Conservation (phyloP, 2,113 vertebrate species). For the Microtus oregoni region DNA sequence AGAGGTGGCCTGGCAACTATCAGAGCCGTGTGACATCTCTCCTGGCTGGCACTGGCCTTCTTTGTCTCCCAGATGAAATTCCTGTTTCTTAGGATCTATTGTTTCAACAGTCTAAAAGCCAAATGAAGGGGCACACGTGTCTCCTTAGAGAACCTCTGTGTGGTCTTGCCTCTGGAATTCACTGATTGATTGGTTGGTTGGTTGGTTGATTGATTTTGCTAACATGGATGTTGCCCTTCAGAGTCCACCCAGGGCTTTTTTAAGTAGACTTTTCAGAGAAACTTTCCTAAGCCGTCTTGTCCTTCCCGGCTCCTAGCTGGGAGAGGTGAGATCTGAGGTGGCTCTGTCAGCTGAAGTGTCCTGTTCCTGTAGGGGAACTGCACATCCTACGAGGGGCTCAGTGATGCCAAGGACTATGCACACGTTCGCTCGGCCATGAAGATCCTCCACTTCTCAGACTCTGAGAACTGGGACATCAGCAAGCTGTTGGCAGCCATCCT, state of each 20-base stretch:
- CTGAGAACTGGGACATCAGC: constrained; percentile 94
- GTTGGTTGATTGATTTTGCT: not conserved
- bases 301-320: not conserved
- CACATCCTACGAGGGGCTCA: constrained; percentile 91
- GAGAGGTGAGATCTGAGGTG: fast-evolving
- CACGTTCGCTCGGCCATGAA: constrained; percentile 96
- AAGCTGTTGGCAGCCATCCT: constrained; percentile 95
- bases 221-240: not conserved
- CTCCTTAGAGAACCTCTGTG: not conserved
- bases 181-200: no score
- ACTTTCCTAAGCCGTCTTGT: not conserved
- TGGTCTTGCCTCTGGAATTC: not conserved
- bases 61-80: not conserved
- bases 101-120: not conserved
- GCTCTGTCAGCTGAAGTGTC: not conserved
- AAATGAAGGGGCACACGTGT: not conserved
- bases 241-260: not conserved
- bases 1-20: not conserved
- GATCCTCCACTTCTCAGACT: constrained; percentile 95
- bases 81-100: not conserved
- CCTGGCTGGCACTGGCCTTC: not conserved
- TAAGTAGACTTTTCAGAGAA: not conserved
- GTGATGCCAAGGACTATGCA: constrained; percentile 92
- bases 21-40: not conserved
- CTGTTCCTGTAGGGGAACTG: constrained; percentile 90